Evolutionary conservation across 2,888 invertebrate species (phyloP), one percentile per base, ranked within the genome.

Genomic region (Coelinius sp.): DNA sequence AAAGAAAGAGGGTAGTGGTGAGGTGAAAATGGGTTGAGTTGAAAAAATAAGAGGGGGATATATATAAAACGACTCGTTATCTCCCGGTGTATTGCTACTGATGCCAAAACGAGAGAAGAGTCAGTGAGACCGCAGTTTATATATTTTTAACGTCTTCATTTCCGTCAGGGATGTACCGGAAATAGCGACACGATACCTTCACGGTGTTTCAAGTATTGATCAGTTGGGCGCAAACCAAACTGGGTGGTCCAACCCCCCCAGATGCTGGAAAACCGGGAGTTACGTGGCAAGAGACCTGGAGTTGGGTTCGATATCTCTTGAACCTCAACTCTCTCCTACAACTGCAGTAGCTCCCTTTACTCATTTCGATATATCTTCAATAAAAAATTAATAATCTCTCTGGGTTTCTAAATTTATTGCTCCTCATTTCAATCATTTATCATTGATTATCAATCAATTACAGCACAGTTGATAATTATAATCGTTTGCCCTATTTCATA

Each of bases 191-290:
- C 85, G 86, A 86, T 86, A 86, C 85, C 85, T 86, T 49, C 44
- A 53, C 85, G 85, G 85, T 87, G 87, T 87, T 87, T 87, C 86
- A 86, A 86, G 87, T 88, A 88, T 88, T 88, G 87, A 88, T 88
- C 87, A 88, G 87, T 87, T 87, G 85, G 84, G 82, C n/a, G 14
- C 24, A 17, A 41, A 38, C n/a, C 22, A 24, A 41, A 44, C 63
- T 22, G 17, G 25, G 63, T 41, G 8, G 27, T 12, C 31, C 31
- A 81, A 81, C 80, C 81, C 83, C 80, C 83, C 85, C 80, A 79
- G 70, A n/a, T 27, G 49, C 49, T 41, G 65, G 52, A 68, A 31
- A 68, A 52, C 68, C 66, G 46, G 66, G 75, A 68, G 63, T 56
- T 56, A 25, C 53, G 25, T 56, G 56, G 46, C 27, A 35, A 14